Conservation (phyloP, 2,888 invertebrate species). For the Alcis repandata region DNA sequence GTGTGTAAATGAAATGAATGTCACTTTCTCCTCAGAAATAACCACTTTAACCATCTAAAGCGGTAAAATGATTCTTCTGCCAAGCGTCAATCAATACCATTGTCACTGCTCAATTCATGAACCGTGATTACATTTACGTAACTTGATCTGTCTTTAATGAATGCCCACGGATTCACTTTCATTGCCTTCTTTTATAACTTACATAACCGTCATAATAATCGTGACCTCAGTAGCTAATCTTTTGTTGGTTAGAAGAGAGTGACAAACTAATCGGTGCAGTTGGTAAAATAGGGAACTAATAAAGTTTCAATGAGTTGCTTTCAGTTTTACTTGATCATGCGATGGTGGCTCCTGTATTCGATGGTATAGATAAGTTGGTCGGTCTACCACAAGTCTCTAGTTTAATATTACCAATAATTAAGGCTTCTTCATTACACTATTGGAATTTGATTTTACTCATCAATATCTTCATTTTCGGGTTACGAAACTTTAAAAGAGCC, state of each 20-base stretch:
- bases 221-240: constrained; percentile 45
- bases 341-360: neutral
- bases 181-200: constrained; percentile 31
- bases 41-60: constrained; percentile 3
- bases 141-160: constrained; percentile 28
- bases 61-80: constrained; percentile 10
- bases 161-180: constrained; percentile 31
- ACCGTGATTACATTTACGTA: constrained; percentile 31
- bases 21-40: constrained; percentile 21
- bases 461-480: constrained; percentile 60
- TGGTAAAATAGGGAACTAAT: neutral
- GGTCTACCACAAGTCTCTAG: constrained; percentile 30
- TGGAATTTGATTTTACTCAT: constrained; percentile 55
- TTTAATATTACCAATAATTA: constrained; percentile 45
- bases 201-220: constrained; percentile 33
- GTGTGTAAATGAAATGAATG: too few relatives aligned
- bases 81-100: constrained; percentile 25
- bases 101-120: constrained; percentile 11
- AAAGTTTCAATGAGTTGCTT: neutral
- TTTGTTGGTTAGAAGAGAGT: constrained; percentile 27
- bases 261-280: neutral
- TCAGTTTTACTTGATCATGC: neutral
- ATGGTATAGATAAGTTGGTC: neutral
- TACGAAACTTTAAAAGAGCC: constrained; percentile 51
- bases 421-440: constrained; percentile 43